These are phyloP conservation scores for Callithrix jacchus DNA, from an alignment of 2,113 vertebrate species.

Conservation along the genomic window DNA sequence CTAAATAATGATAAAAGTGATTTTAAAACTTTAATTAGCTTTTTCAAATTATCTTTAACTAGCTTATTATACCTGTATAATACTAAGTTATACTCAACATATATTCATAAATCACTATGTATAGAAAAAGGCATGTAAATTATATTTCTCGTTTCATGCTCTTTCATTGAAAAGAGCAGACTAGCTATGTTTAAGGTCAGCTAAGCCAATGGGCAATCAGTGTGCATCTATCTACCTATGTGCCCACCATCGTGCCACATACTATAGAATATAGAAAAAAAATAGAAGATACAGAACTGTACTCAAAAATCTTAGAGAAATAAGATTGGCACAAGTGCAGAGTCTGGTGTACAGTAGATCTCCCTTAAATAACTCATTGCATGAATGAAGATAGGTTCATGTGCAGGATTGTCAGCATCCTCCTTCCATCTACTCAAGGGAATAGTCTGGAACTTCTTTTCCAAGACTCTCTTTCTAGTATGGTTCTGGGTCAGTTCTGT, in stretches of 20 bases:
- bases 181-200: background rate
- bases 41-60: background rate
- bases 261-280: background rate
- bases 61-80: background rate
- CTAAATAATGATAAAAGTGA: background rate
- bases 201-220: background rate
- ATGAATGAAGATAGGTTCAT: background rate
- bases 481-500: background rate
- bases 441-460: background rate
- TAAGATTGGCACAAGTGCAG: background rate
- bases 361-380: background rate
- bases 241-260: background rate
- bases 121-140: background rate
- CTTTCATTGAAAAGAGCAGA: background rate
- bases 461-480: background rate
- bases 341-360: background rate
- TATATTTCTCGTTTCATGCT: background rate
- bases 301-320: background rate
- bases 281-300: background rate
- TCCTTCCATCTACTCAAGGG: background rate
- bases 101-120: background rate
- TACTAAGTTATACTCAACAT: background rate
- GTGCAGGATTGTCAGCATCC: background rate
- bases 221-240: background rate
- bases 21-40: background rate